Evolutionary conservation across 2,113 vertebrate species (phyloP).

Genomic region (Genyomyrus donnyi): DNA sequence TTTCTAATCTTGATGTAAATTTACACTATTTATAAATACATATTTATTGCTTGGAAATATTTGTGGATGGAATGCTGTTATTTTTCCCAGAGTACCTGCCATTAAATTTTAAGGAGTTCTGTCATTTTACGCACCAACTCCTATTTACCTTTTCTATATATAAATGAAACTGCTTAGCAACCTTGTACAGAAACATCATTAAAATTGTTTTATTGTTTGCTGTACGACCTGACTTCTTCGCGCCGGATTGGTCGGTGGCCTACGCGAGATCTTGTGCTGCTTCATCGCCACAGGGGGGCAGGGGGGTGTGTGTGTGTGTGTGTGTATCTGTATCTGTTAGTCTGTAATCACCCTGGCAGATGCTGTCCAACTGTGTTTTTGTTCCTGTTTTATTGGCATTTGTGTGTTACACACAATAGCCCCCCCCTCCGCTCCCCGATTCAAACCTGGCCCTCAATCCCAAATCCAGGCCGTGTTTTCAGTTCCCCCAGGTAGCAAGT

Average conservation of each 20-base stretch:
- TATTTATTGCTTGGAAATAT: constrained; percentile 99
- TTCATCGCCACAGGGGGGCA: background rate
- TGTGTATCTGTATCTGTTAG: background rate
- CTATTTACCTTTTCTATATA: constrained; percentile 95
- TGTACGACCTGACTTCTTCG: constrained; percentile 67
- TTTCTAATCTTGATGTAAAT: constrained; percentile 99
- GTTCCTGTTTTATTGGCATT: no score
- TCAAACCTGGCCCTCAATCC: no score
- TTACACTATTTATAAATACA: constrained; percentile 99
- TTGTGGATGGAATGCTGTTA: constrained; percentile 99
- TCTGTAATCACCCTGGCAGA: background rate
- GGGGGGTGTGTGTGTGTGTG: no score
- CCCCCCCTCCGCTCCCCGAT: no score
- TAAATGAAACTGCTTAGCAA: constrained; percentile 93
- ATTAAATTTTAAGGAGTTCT: constrained; percentile 97
- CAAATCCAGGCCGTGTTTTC: no score
- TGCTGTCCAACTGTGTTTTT: background rate
- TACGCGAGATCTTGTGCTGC: background rate
- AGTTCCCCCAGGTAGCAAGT: no score
- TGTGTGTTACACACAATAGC: no score
- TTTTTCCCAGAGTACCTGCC: constrained; percentile 97
- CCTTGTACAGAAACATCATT: constrained; percentile 88
- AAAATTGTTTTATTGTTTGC: constrained; percentile 93
- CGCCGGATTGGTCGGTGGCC: background rate
- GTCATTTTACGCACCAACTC: constrained; percentile 87